These are phyloP conservation scores for Euplexia lucipara DNA, from an alignment of 2,888 invertebrate species.

Conservation along the genomic window DNA sequence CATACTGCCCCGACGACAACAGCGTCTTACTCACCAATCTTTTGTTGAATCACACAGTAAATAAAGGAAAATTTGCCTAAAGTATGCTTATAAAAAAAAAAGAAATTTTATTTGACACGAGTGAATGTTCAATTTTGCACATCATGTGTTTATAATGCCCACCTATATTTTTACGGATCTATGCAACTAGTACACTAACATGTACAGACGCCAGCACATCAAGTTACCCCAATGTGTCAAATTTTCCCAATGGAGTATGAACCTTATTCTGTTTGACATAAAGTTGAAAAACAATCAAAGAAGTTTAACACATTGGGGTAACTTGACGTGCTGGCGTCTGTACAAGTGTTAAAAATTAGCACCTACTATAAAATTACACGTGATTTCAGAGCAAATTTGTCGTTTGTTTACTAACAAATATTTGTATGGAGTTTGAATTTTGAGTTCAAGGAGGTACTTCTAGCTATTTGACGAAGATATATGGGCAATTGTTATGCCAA, in stretches of 20 bases:
- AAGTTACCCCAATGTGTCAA: too few relatives aligned
- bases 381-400: slow-evolving; percentile 32
- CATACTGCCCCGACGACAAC: slow-evolving; percentile 25
- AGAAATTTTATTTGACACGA: slow-evolving; percentile 10
- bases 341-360: slow-evolving; percentile 32
- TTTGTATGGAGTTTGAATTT: slow-evolving; percentile 23
- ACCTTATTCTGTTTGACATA: too few relatives aligned
- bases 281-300: too few relatives aligned
- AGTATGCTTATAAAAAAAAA: slow-evolving; percentile 4
- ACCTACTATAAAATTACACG: slow-evolving; percentile 14
- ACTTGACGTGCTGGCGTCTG: too few relatives aligned
- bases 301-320: too few relatives aligned
- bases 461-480: slow-evolving; percentile 56
- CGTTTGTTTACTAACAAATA: slow-evolving; percentile 20
- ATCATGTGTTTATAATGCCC: slow-evolving; percentile 9
- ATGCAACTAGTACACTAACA: not conserved
- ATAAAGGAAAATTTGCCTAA: slow-evolving; percentile 13
- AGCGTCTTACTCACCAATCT: slow-evolving; percentile 41
- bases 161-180: slow-evolving; percentile 9
- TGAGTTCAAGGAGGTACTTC: slow-evolving; percentile 45
- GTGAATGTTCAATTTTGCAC: slow-evolving; percentile 4
- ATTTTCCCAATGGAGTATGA: too few relatives aligned
- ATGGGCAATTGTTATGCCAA: slow-evolving; percentile 72
- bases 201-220: too few relatives aligned
- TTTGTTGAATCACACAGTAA: slow-evolving; percentile 44